A percentile compares a stretch with the other conserved stretches of the same genome.
Conservation (phyloP, 2,797 vertebrate genomes). For the Acanthurus leucopareius region DNA sequence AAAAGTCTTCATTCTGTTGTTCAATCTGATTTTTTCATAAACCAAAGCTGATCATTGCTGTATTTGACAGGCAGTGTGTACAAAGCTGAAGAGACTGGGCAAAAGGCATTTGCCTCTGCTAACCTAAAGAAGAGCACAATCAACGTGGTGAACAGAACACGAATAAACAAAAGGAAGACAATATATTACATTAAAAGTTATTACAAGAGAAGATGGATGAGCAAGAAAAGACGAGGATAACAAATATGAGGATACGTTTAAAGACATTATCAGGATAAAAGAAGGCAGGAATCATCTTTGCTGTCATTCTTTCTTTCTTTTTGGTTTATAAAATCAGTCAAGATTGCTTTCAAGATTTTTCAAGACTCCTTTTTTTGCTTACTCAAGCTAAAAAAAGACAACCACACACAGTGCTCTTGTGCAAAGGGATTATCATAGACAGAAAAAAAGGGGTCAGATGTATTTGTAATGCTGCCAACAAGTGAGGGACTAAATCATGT, state of each 20-base stretch:
- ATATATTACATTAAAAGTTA: not conserved
- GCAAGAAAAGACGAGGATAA: not conserved
- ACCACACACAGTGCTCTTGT: not conserved
- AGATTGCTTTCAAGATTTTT: not conserved
- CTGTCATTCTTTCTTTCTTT: not conserved
- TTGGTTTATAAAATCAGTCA: not conserved
- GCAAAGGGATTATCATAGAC: not conserved
- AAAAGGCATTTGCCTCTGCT: not conserved
- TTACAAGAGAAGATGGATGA: not conserved
- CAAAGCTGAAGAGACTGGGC: too few species aligned
- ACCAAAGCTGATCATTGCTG: too few species aligned
- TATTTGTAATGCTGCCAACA: constrained; percentile 24
- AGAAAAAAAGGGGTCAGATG: not conserved
- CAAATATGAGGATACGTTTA: not conserved
- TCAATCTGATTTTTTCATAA: not conserved
- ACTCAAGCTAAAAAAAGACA: not conserved
- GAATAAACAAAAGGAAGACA: not conserved
- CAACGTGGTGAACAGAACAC: not conserved
- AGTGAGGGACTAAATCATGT: constrained; percentile 5
- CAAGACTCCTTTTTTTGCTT: not conserved
- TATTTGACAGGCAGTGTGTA: not conserved
- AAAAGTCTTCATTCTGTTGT: not conserved
- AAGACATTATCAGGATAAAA: not conserved
- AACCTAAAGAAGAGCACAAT: not conserved
- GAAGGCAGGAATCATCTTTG: not conserved